phyloP scores from a whole-genome alignment of 2,113 vertebrate species.

The Genyomyrus donnyi region DNA sequence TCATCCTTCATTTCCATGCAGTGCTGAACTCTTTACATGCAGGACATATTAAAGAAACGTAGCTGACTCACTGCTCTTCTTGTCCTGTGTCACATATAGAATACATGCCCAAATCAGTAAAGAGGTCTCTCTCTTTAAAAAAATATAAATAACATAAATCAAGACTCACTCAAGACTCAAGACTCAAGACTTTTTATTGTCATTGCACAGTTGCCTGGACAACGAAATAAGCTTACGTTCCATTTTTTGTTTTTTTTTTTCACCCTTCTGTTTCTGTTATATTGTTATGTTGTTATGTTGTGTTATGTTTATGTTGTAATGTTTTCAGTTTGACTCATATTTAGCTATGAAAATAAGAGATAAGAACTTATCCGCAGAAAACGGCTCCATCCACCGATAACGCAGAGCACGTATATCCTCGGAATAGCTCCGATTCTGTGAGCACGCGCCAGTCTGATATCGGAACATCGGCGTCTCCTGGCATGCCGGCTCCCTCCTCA shows the following conservation, averaged over 20 bases:
- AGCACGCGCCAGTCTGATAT: not conserved
- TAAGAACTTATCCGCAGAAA: not conserved
- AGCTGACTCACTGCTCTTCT: not conserved
- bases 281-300: not conserved
- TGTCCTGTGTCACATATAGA: not conserved
- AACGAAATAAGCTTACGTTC: not conserved
- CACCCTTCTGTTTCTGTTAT: not conserved
- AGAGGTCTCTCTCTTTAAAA: not conserved
- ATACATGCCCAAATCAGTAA: not conserved
- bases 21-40: not conserved
- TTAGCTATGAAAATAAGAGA: not conserved
- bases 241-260: not conserved
- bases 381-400: not conserved
- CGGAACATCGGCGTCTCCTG: not conserved
- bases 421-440: not conserved
- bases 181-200: no score
- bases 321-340: not conserved
- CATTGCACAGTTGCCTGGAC: no score
- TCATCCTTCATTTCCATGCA: not conserved
- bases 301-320: not conserved
- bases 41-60: not conserved
- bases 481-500: not conserved
- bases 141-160: not conserved
- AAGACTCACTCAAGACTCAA: no score
- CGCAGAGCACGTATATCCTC: not conserved